These are phyloP conservation scores for Taxidea taxus DNA, from an alignment of 2,113 vertebrate species.

Conservation along the genomic window DNA sequence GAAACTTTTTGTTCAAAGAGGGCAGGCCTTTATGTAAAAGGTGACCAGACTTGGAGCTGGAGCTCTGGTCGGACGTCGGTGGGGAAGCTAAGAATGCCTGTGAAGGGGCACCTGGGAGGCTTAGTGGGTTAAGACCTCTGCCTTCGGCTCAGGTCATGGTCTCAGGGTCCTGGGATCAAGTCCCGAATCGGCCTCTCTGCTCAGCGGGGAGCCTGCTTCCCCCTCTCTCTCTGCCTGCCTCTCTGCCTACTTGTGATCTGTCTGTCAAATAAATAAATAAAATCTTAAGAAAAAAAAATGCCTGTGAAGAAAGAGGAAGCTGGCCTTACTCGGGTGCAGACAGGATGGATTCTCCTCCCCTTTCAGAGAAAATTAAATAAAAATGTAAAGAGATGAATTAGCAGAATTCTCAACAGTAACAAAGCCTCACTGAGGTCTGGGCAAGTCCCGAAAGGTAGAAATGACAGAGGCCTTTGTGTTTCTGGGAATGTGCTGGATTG, in stretches of 20 bases:
- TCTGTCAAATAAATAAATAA: no score
- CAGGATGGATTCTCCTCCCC: neutral
- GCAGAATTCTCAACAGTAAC: neutral
- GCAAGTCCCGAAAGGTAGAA: neutral
- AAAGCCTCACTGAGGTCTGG: neutral
- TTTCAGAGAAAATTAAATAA: neutral
- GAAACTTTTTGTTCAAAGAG: neutral
- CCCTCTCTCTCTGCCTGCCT: no score
- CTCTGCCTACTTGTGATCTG: no score
- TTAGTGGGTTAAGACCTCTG: no score
- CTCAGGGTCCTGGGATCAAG: no score
- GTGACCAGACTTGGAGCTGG: no score
- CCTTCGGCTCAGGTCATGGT: no score
- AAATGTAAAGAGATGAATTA: neutral
- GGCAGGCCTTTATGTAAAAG: neutral
- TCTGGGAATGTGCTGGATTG: neutral
- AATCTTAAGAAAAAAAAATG: no score
- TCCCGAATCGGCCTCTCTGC: no score
- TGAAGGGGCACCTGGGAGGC: no score
- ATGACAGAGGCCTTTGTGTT: fast-evolving
- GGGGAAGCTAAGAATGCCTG: no score
- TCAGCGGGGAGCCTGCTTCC: no score
- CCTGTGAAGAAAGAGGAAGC: neutral
- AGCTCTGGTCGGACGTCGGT: neutral
- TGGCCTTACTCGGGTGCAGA: neutral